Evolutionary conservation across 1,140 invertebrate species (phyloP).

Genomic region (Myzus persicae): DNA sequence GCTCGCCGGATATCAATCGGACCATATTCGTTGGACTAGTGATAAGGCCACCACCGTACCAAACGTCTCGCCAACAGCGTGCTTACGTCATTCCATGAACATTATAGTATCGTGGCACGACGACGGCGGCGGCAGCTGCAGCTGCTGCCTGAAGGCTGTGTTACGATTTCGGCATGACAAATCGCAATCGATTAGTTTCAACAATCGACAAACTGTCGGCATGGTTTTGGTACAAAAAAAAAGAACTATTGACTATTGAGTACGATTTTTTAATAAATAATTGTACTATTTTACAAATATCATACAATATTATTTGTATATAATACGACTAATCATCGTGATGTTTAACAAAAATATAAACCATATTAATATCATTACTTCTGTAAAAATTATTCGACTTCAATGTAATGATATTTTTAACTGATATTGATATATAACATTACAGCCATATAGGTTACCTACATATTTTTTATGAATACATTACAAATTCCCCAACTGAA

Average conservation of each 20-base stretch:
- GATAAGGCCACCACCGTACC: not conserved
- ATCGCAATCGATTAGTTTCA: not conserved
- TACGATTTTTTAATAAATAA: not conserved
- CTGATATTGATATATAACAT: not conserved
- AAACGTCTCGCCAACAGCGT: not conserved
- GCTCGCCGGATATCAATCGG: slow-evolving; percentile 32
- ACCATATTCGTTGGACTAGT: not conserved
- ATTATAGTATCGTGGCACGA: not conserved
- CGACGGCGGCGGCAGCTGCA: not conserved
- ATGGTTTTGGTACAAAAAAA: not conserved
- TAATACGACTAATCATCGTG: too few species aligned
- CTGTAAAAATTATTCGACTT: too few species aligned
- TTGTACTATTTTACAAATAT: too few species aligned
- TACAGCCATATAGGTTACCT: too few species aligned
- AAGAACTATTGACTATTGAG: not conserved
- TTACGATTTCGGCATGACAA: not conserved
- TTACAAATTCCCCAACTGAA: not conserved
- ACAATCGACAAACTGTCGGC: not conserved
- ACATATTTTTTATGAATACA: not conserved
- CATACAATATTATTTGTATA: not conserved
- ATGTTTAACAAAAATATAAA: too few species aligned
- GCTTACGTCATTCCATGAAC: not conserved
- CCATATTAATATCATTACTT: too few species aligned
- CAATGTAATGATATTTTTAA: not conserved
- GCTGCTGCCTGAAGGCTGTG: not conserved